phyloP scores from a whole-genome alignment of 1,140 invertebrate genomes.

The Dendrolimus punctatus region DNA sequence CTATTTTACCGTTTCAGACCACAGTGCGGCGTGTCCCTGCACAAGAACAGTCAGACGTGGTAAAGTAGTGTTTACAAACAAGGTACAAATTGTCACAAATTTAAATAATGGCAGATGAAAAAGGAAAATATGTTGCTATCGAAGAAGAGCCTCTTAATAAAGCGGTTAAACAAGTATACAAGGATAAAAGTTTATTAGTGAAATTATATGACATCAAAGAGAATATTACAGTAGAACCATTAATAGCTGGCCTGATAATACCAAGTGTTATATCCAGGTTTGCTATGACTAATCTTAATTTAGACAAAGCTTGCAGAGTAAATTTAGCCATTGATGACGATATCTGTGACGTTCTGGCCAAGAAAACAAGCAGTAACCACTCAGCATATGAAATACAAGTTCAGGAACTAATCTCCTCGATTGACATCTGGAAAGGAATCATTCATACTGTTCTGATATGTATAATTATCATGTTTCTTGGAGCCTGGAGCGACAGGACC shows the following conservation, averaged over 20 bases:
- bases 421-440: constrained; percentile 71
- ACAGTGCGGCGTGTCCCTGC: too few species aligned
- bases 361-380: constrained; percentile 57
- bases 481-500: constrained; percentile 78
- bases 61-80: constrained; percentile 25
- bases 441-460: constrained; percentile 73
- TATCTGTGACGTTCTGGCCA: constrained; percentile 69
- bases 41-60: constrained; percentile 14
- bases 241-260: constrained; percentile 72
- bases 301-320: constrained; percentile 76
- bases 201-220: constrained; percentile 43
- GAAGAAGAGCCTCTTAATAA: constrained; percentile 55
- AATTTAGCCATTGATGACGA: constrained; percentile 68
- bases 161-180: constrained; percentile 22
- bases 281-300: constrained; percentile 73
- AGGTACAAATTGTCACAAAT: constrained; percentile 24
- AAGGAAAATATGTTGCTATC: constrained; percentile 25
- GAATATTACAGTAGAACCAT: constrained; percentile 73
- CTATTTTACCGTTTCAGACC: too few species aligned
- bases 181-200: constrained; percentile 40
- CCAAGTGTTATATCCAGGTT: constrained; percentile 72
- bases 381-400: constrained; percentile 64
- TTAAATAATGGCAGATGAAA: constrained; percentile 42
- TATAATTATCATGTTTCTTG: constrained; percentile 74
- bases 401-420: constrained; percentile 71